Conservation (phyloP, 2,113 vertebrate genomes). For the Sterrhoptilus dennistouni region DNA sequence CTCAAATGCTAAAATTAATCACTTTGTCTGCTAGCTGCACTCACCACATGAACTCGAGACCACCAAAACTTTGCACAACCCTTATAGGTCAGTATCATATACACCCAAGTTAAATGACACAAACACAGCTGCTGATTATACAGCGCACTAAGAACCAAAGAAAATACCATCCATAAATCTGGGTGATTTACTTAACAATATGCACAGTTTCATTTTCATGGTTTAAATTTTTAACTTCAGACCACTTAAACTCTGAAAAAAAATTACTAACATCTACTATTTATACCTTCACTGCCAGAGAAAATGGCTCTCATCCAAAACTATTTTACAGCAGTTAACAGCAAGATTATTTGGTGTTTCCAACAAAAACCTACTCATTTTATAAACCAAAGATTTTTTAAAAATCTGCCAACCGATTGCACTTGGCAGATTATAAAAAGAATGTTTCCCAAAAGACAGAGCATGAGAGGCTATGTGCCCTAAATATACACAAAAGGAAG, state of each 20-base stretch:
- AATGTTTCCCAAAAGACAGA: neutral
- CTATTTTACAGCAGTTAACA: neutral
- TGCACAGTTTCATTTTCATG: neutral
- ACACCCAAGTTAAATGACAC: neutral
- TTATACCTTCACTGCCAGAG: neutral
- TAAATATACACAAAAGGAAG: neutral
- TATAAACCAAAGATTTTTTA: neutral
- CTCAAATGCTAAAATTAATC: neutral
- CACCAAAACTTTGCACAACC: neutral
- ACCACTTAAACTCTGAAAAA: neutral
- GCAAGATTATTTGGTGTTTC: neutral
- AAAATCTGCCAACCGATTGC: neutral
- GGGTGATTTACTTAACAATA: neutral
- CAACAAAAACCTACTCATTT: neutral
- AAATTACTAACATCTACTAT: neutral
- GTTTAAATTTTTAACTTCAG: neutral
- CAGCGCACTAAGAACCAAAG: neutral
- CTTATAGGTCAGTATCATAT: neutral
- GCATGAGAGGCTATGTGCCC: neutral
- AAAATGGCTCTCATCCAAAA: conserved; percentile 1
- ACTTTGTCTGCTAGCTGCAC: neutral
- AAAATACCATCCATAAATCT: neutral
- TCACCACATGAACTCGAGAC: neutral
- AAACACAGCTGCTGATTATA: neutral
- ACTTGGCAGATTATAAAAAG: neutral